Conservation (phyloP, 1,140 invertebrate species). For the Theocolax elegans region DNA sequence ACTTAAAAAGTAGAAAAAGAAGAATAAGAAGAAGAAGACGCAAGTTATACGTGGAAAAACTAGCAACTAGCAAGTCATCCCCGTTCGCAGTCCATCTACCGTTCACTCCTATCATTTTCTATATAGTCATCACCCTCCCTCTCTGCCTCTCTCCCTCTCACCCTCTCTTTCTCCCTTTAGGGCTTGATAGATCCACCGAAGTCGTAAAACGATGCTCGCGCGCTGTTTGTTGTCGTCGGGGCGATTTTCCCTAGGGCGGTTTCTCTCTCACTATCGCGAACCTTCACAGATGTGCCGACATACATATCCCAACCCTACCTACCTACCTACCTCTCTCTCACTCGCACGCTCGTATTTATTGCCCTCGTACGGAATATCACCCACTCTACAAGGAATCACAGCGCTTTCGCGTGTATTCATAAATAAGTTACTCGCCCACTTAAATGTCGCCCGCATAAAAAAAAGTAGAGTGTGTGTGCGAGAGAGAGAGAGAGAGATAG, state of each 20-base stretch:
- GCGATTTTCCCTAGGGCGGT: constrained; percentile 8
- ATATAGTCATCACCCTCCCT: neutral
- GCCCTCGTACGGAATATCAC: constrained; percentile 6
- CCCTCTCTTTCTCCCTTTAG: neutral
- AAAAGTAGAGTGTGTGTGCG: neutral
- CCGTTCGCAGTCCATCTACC: neutral
- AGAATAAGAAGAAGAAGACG: too few relatives aligned
- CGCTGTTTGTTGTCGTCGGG: constrained; percentile 25
- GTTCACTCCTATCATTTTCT: neutral
- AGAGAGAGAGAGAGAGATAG: neutral
- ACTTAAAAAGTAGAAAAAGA: too few relatives aligned
- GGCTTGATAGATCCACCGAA: constrained; percentile 15
- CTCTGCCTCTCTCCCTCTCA: neutral
- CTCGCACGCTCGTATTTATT: constrained; percentile 23
- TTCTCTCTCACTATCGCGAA: too few relatives aligned
- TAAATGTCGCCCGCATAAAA: constrained; percentile 5
- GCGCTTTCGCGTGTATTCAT: constrained; percentile 13
- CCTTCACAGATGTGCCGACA: too few relatives aligned
- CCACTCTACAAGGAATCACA: constrained; percentile 14
- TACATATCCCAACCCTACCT: too few relatives aligned
- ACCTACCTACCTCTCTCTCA: neutral
- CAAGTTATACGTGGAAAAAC: neutral
- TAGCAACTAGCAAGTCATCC: neutral
- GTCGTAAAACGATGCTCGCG: constrained; percentile 22
- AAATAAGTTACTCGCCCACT: constrained; percentile 27